phyloP scores from a whole-genome alignment of 2,888 invertebrate genomes.

The Sinotaia quadrata region DNA sequence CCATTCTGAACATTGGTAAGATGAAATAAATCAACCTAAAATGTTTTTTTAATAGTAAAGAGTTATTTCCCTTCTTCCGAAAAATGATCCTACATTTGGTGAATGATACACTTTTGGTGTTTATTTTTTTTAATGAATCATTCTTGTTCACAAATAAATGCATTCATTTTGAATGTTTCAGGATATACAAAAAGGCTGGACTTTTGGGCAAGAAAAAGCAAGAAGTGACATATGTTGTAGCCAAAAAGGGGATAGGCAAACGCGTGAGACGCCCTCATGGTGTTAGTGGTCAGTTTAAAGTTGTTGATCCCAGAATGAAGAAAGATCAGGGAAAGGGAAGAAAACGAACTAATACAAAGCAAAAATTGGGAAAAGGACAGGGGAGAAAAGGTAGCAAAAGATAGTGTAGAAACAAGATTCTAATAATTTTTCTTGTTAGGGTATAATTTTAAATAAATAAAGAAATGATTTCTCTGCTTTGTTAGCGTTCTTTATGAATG shows the following conservation, averaged over 20 bases:
- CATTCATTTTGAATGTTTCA: conserved; percentile 71
- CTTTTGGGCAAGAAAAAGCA: conserved; percentile 81
- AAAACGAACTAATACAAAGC: conserved; percentile 57
- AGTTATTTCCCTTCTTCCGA: too few relatives aligned
- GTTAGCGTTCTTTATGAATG: too few relatives aligned
- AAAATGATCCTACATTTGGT: too few relatives aligned
- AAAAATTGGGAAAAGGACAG: conserved; percentile 28
- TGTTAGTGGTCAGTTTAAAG: conserved; percentile 91
- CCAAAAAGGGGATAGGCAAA: conserved; percentile 85
- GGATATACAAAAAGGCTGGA: conserved; percentile 91
- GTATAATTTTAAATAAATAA: too few relatives aligned
- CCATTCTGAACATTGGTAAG: too few relatives aligned
- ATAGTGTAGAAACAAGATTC: not conserved
- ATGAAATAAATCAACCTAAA: too few relatives aligned
- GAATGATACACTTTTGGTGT: too few relatives aligned
- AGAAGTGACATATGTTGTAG: conserved; percentile 93
- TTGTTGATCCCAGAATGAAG: conserved; percentile 97
- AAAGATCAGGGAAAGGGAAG: too few relatives aligned
- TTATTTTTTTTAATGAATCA: too few relatives aligned
- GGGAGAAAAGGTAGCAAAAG: not conserved
- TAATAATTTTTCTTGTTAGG: not conserved
- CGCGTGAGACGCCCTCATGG: conserved; percentile 86
- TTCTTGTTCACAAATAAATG: too few relatives aligned
- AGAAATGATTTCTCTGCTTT: too few relatives aligned
- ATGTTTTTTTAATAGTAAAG: too few relatives aligned